Conservation (phyloP, 2,113 vertebrate species). For the Polypterus senegalus region DNA sequence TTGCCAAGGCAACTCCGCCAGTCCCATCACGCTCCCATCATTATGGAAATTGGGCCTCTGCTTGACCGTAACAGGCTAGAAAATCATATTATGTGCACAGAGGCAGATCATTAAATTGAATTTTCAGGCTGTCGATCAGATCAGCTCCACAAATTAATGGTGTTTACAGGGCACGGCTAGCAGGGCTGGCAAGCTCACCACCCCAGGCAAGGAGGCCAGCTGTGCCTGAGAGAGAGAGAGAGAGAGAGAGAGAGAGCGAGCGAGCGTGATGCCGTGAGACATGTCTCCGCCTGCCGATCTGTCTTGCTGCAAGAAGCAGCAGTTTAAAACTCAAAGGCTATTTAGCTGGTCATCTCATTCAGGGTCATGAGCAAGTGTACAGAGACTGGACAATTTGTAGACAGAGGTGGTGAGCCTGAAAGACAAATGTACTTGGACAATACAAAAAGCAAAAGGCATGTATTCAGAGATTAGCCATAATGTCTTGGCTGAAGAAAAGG, state of each 20-base stretch:
- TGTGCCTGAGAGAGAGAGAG: neutral
- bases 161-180: conserved; percentile 23
- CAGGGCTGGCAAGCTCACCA: too few relatives aligned
- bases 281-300: neutral
- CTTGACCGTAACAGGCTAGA: conserved; percentile 65
- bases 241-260: conserved; percentile 7
- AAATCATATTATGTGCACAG: conserved; percentile 57
- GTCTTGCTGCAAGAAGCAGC: too few relatives aligned
- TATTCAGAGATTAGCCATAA: too few relatives aligned
- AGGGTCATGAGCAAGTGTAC: too few relatives aligned
- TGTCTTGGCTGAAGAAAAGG: too few relatives aligned
- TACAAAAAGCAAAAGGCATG: too few relatives aligned
- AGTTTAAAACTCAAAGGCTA: too few relatives aligned
- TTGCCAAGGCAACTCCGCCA: conserved; percentile 70
- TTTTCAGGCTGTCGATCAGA: conserved; percentile 61
- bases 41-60: conserved; percentile 69
- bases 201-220: too few relatives aligned
- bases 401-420: too few relatives aligned
- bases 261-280: neutral
- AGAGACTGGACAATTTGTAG: too few relatives aligned
- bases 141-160: conserved; percentile 56
- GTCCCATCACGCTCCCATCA: conserved; percentile 61
- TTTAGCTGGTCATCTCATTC: too few relatives aligned
- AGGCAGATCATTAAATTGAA: conserved; percentile 68
- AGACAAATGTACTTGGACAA: too few relatives aligned